A percentile compares a stretch with the other conserved stretches of the same genome.
Conservation (phyloP, 2,113 vertebrate species). For the Cavia porcellus region DNA sequence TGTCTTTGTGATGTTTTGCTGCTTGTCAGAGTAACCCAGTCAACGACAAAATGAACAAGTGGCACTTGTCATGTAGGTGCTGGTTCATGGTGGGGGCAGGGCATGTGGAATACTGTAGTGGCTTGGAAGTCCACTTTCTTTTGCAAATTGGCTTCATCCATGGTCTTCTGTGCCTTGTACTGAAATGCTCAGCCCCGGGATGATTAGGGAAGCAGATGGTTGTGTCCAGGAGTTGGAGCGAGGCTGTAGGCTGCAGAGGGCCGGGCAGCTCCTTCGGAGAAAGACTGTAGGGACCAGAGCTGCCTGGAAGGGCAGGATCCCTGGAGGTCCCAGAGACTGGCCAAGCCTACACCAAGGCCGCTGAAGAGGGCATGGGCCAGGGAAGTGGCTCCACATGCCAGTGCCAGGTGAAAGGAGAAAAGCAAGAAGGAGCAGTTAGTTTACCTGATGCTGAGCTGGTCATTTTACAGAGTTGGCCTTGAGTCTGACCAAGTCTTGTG, state of each 20-base stretch:
- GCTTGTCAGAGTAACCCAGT: not conserved
- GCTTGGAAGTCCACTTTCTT: slow-evolving; percentile 11
- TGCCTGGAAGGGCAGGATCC: not conserved
- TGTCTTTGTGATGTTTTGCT: not conserved
- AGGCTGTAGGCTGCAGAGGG: not conserved
- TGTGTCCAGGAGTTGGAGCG: not conserved
- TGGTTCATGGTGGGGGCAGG: not conserved
- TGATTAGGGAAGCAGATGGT: not conserved
- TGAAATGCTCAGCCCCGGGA: rapidly evolving
- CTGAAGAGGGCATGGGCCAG: no score
- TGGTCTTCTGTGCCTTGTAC: not conserved
- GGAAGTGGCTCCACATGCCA: not conserved
- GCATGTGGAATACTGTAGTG: not conserved
- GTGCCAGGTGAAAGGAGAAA: not conserved
- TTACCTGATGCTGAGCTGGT: not conserved
- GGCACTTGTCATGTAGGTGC: slow-evolving; percentile 5
- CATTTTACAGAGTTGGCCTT: not conserved
- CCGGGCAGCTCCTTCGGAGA: not conserved
- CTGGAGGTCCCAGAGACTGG: not conserved
- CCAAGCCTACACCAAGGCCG: not conserved
- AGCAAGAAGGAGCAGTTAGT: not conserved
- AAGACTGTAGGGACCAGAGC: not conserved
- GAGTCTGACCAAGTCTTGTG: not conserved
- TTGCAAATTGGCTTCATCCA: not conserved
- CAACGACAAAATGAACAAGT: not conserved